Evolutionary conservation across 1,140 invertebrate genomes (phyloP).

Genomic region (Trachymyrmex septentrionalis): DNA sequence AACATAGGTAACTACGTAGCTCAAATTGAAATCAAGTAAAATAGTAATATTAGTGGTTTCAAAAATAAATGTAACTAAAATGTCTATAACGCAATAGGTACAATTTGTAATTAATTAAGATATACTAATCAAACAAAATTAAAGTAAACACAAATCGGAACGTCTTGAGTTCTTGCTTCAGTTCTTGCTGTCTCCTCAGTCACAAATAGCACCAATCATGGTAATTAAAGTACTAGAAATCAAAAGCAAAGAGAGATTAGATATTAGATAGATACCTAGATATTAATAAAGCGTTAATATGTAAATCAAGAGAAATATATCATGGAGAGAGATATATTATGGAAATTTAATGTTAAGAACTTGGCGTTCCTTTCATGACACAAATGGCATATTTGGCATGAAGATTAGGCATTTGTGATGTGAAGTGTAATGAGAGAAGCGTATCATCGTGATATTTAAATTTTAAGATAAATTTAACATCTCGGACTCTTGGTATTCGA

Average conservation of each 20-base stretch:
- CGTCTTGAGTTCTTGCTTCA: too few relatives aligned
- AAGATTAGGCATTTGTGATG: background rate
- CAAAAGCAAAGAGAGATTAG: background rate
- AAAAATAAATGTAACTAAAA: too few relatives aligned
- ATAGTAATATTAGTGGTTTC: too few relatives aligned
- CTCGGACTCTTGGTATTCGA: background rate
- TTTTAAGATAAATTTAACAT: conserved; percentile 3
- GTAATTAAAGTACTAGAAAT: background rate
- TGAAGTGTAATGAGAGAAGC: background rate
- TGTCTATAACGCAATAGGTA: too few relatives aligned
- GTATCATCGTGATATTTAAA: background rate
- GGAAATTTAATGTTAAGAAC: conserved; percentile 7
- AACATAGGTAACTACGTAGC: background rate
- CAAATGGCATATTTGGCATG: background rate
- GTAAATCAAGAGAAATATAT: background rate
- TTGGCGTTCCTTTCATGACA: background rate
- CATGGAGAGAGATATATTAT: background rate
- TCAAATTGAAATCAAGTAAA: too few relatives aligned
- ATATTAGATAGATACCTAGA: background rate
- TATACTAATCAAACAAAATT: too few relatives aligned
- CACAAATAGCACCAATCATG: background rate
- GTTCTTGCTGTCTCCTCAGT: background rate
- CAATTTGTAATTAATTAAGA: too few relatives aligned
- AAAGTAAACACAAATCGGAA: too few relatives aligned
- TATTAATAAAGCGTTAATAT: background rate